These are phyloP conservation scores for Esperia sulphurella DNA, from an alignment of 2,888 invertebrate species.

Conservation along the genomic window DNA sequence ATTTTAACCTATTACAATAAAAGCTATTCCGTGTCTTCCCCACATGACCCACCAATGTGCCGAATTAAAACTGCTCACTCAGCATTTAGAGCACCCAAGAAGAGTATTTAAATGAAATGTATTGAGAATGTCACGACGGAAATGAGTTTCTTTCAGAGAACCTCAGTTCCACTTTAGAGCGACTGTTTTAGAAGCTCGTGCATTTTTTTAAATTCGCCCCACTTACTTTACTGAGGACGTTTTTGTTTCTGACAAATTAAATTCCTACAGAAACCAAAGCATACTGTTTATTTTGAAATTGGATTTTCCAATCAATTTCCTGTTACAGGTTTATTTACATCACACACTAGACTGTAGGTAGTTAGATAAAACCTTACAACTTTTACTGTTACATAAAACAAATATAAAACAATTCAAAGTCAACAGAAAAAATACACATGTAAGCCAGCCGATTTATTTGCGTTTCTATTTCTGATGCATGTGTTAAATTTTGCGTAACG, in stretches of 20 bases:
- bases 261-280: neutral
- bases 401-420: too few relatives aligned
- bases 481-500: too few relatives aligned
- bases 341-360: too few relatives aligned
- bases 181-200: conserved; percentile 59
- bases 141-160: conserved; percentile 71
- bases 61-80: conserved; percentile 62
- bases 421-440: too few relatives aligned
- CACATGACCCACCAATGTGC: conserved; percentile 56
- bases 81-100: conserved; percentile 52
- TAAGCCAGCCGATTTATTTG: too few relatives aligned
- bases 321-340: neutral
- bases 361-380: too few relatives aligned
- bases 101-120: conserved; percentile 76
- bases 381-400: too few relatives aligned
- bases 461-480: too few relatives aligned
- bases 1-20: conserved; percentile 16
- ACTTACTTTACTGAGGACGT: conserved; percentile 18
- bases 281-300: neutral
- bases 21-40: conserved; percentile 58
- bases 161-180: conserved; percentile 58
- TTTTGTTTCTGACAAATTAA: neutral
- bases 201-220: conserved; percentile 32
- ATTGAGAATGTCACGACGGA: conserved; percentile 71
- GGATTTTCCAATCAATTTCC: neutral